phyloP scores from a whole-genome alignment of 2,113 vertebrate species.

The Pterophyllum scalare region DNA sequence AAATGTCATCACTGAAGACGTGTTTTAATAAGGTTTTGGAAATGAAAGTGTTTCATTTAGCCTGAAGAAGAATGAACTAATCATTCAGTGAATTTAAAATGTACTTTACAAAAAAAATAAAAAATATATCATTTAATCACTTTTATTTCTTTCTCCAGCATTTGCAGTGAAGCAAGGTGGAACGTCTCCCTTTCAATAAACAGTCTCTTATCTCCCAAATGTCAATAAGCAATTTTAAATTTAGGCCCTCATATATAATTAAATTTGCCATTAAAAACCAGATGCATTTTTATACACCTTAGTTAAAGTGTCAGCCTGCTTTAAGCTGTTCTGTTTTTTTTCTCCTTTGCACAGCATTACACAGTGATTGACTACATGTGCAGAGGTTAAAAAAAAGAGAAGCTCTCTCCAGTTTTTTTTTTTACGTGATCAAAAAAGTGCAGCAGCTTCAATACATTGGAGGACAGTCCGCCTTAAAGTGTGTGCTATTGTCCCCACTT shows the following conservation, averaged over 20 bases:
- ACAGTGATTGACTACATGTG: not conserved
- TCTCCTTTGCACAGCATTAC: not conserved
- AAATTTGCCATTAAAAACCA: not conserved
- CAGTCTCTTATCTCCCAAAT: not conserved
- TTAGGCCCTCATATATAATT: not conserved
- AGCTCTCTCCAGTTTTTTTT: not conserved
- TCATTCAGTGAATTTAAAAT: not conserved
- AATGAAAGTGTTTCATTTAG: slow-evolving; percentile 34
- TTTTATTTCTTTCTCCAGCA: not conserved
- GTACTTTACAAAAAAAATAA: no score
- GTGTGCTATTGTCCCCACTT: not conserved
- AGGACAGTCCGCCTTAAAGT: not conserved
- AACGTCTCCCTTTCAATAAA: not conserved
- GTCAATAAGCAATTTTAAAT: not conserved
- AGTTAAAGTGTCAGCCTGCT: not conserved
- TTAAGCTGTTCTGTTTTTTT: not conserved
- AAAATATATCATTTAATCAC: not conserved
- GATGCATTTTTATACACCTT: not conserved
- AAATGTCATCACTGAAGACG: slow-evolving; percentile 12
- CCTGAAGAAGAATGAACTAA: not conserved
- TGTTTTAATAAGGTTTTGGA: slow-evolving; percentile 18
- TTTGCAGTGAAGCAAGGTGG: not conserved
- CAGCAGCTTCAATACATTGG: not conserved
- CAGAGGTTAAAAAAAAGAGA: slow-evolving; percentile 1
- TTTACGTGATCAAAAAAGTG: not conserved